These are phyloP conservation scores for Limnephilus auricula DNA, from an alignment of 2,888 invertebrate genomes.

Conservation along the genomic window DNA sequence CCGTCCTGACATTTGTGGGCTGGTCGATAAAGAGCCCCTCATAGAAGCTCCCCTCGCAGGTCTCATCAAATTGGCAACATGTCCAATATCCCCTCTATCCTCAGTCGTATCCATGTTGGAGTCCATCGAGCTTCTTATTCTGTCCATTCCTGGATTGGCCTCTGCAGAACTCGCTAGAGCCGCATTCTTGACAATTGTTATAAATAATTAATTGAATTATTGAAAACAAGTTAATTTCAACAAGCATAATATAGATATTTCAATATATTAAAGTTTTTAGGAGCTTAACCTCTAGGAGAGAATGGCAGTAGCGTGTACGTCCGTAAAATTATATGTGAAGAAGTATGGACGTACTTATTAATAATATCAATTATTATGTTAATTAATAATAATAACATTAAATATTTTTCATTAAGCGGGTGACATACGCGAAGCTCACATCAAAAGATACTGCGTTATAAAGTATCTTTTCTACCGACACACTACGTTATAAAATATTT, in stretches of 20 bases:
- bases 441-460: no score
- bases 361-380: no score
- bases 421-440: no score
- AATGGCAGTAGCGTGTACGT: no score
- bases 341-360: no score
- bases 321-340: no score
- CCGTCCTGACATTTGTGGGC: slow-evolving; percentile 14
- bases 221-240: not conserved
- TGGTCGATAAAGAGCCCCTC: slow-evolving; percentile 43
- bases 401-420: no score
- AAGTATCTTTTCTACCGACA: no score
- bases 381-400: no score
- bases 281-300: not conserved
- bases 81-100: not conserved
- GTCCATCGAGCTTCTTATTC: slow-evolving; percentile 37
- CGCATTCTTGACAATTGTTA: not conserved
- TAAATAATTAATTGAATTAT: not conserved
- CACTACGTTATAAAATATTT: no score
- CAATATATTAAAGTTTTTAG: not conserved
- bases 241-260: not conserved
- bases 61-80: not conserved
- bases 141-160: slow-evolving; percentile 55
- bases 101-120: not conserved
- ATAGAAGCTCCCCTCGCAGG: slow-evolving; percentile 47
- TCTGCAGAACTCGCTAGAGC: not conserved